Evolutionary conservation across 2,797 vertebrate genomes (phyloP), one percentile per base, ranked within the genome.

Genomic region (Centroberyx gerrardi): DNA sequence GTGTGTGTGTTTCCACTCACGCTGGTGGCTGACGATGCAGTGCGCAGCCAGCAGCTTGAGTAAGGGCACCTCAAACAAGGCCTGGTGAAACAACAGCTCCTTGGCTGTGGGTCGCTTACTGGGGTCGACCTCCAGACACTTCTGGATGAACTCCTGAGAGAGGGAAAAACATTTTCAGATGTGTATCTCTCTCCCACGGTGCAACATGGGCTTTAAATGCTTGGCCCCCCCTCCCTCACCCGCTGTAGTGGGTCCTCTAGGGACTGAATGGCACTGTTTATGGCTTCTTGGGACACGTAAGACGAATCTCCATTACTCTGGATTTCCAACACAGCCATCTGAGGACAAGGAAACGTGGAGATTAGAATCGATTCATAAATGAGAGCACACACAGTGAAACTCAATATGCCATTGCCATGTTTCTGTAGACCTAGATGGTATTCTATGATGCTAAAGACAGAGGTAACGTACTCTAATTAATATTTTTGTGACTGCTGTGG

Each of bases 301-400:
- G 98, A 99, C 0, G 98, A 98, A 82, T 99, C 98, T 29, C 98
- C 98, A 1, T 99, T 99, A 80, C 98, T 98, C 88, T 99, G 98
- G 90, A 99, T 99, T 91, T 99, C 98, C 87, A 99, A 93, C 80
- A 99, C 98, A 0, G 98, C 98, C 98, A 99, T 99, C 98, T 99
- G 90, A 44, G 7, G 51, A 80, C 56, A 70, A 40, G 78, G 9
- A 64, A 15, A 4, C 0, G 7, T 1, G 44, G 13, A 8, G 31
- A 61, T 51, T 3, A 18, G 29, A 64, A 40, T 2, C 2, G 22
- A 71, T 29, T 56, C 51, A 53, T 62, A 6, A 49, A 59, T 1
- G 2, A 2, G 61, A 67, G 72, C 28, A 49, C 18, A 49, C 18
- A 61, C 18, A 36, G 15, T 0, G 8, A 15, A 40, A 40, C 3